Percentiles rank a stretch among this genome's conserved stretches.
Conservation (phyloP, 1,140 invertebrate genomes). For the Drosophila obscura region DNA sequence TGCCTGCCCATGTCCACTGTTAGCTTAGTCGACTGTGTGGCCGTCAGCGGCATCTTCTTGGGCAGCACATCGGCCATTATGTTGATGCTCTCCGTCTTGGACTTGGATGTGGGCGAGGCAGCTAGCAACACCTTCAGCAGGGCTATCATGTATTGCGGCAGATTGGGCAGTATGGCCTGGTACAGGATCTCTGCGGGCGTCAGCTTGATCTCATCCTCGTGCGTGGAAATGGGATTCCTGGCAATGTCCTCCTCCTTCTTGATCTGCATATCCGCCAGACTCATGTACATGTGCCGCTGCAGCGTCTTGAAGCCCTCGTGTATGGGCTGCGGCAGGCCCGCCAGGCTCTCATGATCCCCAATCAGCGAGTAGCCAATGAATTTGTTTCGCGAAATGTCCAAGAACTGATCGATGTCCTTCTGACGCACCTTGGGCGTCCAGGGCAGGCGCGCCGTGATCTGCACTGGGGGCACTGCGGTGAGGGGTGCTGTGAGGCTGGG, state of each 20-base stretch:
- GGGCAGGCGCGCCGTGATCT: conserved; percentile 87
- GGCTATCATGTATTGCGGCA: conserved; percentile 98
- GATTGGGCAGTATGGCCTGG: conserved; percentile 94
- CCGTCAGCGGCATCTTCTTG: conserved; percentile 98
- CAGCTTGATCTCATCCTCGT: conserved; percentile 89
- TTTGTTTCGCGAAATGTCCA: conserved; percentile 95
- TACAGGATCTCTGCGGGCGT: conserved; percentile 95
- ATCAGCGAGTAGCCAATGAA: conserved; percentile 97
- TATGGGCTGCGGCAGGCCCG: conserved; percentile 96
- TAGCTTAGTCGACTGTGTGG: conserved; percentile 98
- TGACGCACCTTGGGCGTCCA: conserved; percentile 98
- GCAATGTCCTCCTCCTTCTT: conserved; percentile 93
- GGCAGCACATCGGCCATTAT: conserved; percentile 98
- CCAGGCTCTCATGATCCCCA: conserved; percentile 93
- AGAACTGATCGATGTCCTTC: conserved; percentile 95
- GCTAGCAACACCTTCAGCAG: conserved; percentile 98
- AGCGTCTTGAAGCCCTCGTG: conserved; percentile 97
- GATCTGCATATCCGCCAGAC: conserved; percentile 92
- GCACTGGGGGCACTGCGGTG: conserved; percentile 60
- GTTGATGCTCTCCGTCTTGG: conserved; percentile 99
- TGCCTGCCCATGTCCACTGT: conserved; percentile 99
- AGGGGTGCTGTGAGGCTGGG: conserved; percentile 59
- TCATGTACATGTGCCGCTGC: conserved; percentile 93
- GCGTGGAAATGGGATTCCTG: conserved; percentile 90
- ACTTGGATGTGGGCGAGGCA: conserved; percentile 98